These are phyloP conservation scores for Hypomecis atomaria DNA, from an alignment of 2,888 invertebrate species.

Conservation along the genomic window DNA sequence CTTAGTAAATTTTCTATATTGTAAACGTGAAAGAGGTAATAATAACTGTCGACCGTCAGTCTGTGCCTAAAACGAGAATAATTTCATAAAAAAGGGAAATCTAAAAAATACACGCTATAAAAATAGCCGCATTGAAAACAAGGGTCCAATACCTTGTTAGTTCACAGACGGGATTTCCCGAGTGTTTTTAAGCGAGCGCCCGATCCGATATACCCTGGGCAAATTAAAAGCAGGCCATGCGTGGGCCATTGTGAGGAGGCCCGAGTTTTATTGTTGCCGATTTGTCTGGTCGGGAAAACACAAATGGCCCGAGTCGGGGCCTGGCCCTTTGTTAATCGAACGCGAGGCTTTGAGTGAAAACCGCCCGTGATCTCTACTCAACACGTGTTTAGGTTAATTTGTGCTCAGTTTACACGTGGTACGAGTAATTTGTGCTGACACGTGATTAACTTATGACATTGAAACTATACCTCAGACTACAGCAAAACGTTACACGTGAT, in stretches of 20 bases:
- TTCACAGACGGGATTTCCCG: conserved; percentile 65
- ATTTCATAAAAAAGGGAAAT: conserved; percentile 5
- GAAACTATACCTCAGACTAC: no score
- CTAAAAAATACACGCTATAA: conserved; percentile 44
- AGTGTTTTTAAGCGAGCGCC: conserved; percentile 75
- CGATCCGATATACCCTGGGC: conserved; percentile 73
- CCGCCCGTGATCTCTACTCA: conserved; percentile 36
- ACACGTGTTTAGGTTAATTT: conserved; percentile 39
- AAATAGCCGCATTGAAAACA: conserved; percentile 62
- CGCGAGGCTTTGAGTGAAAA: conserved; percentile 43
- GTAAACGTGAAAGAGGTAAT: conserved; percentile 7
- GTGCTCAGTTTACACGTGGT: background rate
- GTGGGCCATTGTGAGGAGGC: conserved; percentile 74
- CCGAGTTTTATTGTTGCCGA: conserved; percentile 79
- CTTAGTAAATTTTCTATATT: no score
- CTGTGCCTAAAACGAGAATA: conserved; percentile 49
- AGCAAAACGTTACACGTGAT: no score
- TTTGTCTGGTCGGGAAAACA: conserved; percentile 79
- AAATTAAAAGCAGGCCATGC: conserved; percentile 83
- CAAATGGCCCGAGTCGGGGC: conserved; percentile 74
- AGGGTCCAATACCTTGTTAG: conserved; percentile 51
- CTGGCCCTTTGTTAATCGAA: conserved; percentile 79
- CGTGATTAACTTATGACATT: no score
- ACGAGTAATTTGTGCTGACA: no score
- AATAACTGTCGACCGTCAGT: background rate